Percentiles rank a stretch among this genome's conserved stretches.
Evolutionary conservation across 2,888 invertebrate species (phyloP).

Genomic region (Mesoligia furuncula): DNA sequence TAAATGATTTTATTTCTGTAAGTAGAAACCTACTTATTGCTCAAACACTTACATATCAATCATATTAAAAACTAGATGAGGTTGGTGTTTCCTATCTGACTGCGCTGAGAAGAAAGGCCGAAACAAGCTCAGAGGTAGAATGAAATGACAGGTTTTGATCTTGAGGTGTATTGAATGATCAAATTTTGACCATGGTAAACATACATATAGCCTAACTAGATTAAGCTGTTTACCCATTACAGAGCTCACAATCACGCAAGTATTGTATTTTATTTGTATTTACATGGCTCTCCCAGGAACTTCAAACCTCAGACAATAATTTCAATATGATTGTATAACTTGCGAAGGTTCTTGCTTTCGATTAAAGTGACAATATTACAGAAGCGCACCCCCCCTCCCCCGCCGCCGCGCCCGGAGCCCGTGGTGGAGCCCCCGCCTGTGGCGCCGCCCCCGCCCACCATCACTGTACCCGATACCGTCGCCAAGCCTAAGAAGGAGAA

Average conservation of each 20-base stretch:
- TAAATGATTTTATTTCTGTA: neutral
- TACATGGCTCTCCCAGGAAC: neutral
- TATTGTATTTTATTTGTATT: neutral
- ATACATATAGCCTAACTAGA: no score
- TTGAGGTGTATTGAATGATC: neutral
- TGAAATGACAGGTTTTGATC: neutral
- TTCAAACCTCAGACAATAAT: neutral
- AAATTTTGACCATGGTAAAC: neutral
- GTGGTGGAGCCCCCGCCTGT: conserved; percentile 72
- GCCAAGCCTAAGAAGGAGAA: conserved; percentile 86
- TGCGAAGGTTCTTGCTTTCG: neutral
- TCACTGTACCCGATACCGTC: conserved; percentile 54
- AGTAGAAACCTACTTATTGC: no score
- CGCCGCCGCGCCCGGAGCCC: conserved; percentile 67
- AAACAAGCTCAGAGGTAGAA: neutral
- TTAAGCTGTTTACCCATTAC: no score
- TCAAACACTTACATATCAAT: neutral
- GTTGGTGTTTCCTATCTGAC: neutral
- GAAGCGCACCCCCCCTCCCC: conserved; percentile 76
- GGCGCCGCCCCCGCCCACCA: conserved; percentile 72
- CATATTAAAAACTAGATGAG: neutral
- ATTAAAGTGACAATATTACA: conserved; percentile 40
- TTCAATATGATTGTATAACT: neutral
- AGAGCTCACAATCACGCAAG: neutral
- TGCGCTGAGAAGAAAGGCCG: neutral